phyloP scores from a whole-genome alignment of 2,888 invertebrate species.

The Drosophila heteroneura region DNA sequence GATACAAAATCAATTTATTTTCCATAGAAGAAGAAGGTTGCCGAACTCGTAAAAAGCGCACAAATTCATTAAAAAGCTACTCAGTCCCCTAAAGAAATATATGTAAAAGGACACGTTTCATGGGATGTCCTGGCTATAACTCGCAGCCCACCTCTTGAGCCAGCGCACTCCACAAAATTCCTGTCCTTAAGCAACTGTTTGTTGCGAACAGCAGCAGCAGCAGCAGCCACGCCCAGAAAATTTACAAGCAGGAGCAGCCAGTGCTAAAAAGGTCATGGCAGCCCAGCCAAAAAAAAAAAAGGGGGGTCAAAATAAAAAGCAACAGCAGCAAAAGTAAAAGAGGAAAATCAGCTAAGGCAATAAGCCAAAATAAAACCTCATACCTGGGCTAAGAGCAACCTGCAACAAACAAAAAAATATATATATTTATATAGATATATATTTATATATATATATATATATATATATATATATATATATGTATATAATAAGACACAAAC shows the following conservation, averaged over 20 bases:
- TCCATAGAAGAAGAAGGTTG: conserved; percentile 12
- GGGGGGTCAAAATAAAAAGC: conserved; percentile 1
- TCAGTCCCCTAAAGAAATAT: neutral
- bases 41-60: conserved; percentile 10
- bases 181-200: conserved; percentile 57
- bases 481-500: conserved; percentile 32
- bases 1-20: neutral
- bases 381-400: conserved; percentile 56
- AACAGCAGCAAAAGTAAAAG: conserved; percentile 27
- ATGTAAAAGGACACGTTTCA: conserved; percentile 7
- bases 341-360: conserved; percentile 60
- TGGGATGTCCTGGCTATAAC: conserved; percentile 34
- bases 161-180: conserved; percentile 35
- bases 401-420: conserved; percentile 33
- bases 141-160: conserved; percentile 1
- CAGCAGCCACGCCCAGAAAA: conserved; percentile 70
- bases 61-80: conserved; percentile 30
- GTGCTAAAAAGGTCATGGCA: conserved; percentile 69
- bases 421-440: too few relatives aligned
- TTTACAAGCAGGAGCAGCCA: conserved; percentile 45
- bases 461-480: neutral
- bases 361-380: conserved; percentile 72
- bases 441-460: neutral
- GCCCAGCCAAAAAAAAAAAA: conserved; percentile 34
- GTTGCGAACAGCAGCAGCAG: conserved; percentile 46